phyloP scores from a whole-genome alignment of 2,113 vertebrate genomes.

The Sardina pilchardus region DNA sequence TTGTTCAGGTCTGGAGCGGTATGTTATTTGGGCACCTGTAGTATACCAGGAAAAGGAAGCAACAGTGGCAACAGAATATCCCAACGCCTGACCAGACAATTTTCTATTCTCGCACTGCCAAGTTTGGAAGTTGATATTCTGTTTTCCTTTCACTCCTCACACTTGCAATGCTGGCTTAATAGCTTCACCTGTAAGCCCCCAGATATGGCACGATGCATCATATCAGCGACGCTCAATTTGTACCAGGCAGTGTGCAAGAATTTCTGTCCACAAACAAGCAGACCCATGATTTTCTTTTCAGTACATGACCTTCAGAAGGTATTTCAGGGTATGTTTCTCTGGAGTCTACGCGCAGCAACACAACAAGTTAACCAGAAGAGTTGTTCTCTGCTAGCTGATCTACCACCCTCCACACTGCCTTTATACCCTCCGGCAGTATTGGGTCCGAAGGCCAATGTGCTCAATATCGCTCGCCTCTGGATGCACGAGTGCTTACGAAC shows the following conservation, averaged over 20 bases:
- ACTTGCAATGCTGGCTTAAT: constrained; percentile 73
- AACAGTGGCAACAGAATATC: constrained; percentile 54
- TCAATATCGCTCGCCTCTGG: constrained; percentile 76
- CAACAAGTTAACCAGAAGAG: not conserved
- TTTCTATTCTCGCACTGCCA: constrained; percentile 74
- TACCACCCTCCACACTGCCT: not conserved
- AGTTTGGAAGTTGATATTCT: constrained; percentile 61
- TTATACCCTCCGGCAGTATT: constrained; percentile 16
- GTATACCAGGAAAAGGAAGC: constrained; percentile 48
- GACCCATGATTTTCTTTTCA: constrained; percentile 73
- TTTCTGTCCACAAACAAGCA: constrained; percentile 61
- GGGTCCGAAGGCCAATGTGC: constrained; percentile 36
- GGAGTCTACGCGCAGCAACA: constrained; percentile 51
- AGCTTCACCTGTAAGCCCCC: constrained; percentile 53
- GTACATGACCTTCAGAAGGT: constrained; percentile 75
- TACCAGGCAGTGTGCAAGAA: constrained; percentile 61
- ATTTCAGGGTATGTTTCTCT: constrained; percentile 73
- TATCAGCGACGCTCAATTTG: constrained; percentile 70
- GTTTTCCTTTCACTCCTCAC: constrained; percentile 67
- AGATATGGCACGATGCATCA: constrained; percentile 67
- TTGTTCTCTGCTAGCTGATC: not conserved
- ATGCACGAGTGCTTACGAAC: constrained; percentile 81
- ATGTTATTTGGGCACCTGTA: constrained; percentile 72
- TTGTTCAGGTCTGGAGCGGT: constrained; percentile 56
- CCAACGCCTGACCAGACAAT: constrained; percentile 76